These are phyloP conservation scores for Ferdinandea cuprea DNA, from an alignment of 2,888 invertebrate species.

Conservation along the genomic window DNA sequence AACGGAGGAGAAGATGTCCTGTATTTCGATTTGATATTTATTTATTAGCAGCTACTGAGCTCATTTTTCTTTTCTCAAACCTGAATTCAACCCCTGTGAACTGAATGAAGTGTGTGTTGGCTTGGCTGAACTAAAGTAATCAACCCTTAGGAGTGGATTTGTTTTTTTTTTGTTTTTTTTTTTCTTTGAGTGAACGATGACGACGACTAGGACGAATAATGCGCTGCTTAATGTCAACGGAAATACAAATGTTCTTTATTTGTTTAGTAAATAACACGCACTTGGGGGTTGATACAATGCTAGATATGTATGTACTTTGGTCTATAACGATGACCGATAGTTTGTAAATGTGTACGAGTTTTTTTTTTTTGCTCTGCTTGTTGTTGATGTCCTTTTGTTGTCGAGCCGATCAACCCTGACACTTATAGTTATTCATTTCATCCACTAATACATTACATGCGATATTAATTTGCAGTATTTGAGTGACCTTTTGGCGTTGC, in stretches of 20 bases:
- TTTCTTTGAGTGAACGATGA: constrained; percentile 40
- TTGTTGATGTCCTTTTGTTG: constrained; percentile 51
- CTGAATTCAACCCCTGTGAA: constrained; percentile 10
- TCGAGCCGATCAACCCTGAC: constrained; percentile 60
- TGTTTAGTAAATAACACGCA: constrained; percentile 71
- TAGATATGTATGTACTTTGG: not conserved
- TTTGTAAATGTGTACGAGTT: constrained; percentile 8
- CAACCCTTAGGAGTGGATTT: constrained; percentile 43
- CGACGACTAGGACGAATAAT: constrained; percentile 50
- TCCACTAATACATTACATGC: constrained; percentile 38
- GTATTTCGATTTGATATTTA: constrained; percentile 58
- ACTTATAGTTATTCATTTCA: constrained; percentile 52
- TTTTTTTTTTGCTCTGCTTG: not conserved
- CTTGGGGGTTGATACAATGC: constrained; percentile 61
- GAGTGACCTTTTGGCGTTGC: constrained; percentile 27
- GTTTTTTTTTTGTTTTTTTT: constrained; percentile 23
- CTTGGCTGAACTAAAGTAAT: constrained; percentile 33
- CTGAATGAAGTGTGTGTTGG: constrained; percentile 9
- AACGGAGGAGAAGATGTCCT: constrained; percentile 32
- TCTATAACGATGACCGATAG: not conserved
- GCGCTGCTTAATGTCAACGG: constrained; percentile 60
- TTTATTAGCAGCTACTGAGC: constrained; percentile 63
- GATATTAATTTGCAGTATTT: constrained; percentile 36
- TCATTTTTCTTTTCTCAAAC: constrained; percentile 50
- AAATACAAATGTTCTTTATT: constrained; percentile 71